Evolutionary conservation across 1,140 invertebrate species (phyloP), one percentile per base, ranked within the genome.

Genomic region (Macrotrachela quadricornifera): DNA sequence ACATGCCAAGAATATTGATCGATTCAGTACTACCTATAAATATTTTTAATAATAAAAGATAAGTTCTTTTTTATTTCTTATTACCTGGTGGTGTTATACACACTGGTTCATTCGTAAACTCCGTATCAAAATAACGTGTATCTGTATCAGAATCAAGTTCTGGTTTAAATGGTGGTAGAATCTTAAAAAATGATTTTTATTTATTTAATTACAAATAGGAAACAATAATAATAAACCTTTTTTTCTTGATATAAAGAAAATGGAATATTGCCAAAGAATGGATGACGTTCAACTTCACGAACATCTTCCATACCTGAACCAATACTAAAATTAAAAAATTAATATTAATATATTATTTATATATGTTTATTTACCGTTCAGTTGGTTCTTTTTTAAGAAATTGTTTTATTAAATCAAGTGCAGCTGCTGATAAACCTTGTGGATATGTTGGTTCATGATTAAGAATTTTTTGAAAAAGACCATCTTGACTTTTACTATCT

Each of bases 361-460:
- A 30, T 30, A 30, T 30, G 2, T 30, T 30, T 30, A 30, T 30
- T 30, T 30, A 30, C 21, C 77, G 63, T 54, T 69, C 67, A 17
- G 64, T 61, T 52, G 71, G 71, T 48, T 77, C 70, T 60, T 78
- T 78, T 58, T 77, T 70, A 38, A 78, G 61, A 16, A 78, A 61
- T 73, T 76, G 58, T 21, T 12, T 36, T 1, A 54, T 15, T 8
- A 30, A 30, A 8, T 30, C 21, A 30, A 30, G 21, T 30, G 21
- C 21, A 30, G 2, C 8, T 4, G 21, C 3, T 30, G 21, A 30
- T 30, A 30, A 8, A 30, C 8, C 8, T 30, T 2, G 3, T 30
- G 21, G 21, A 30, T 30, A 30, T 8, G 8, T 4, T 30, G 21
- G 21, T 30, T 30, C 21, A 30, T 30, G 21, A 16, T 43, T 38